A percentile compares a stretch with the other conserved stretches of the same genome.
Conservation (phyloP, 2,888 invertebrate species). For the Scaptomyza reducta region DNA sequence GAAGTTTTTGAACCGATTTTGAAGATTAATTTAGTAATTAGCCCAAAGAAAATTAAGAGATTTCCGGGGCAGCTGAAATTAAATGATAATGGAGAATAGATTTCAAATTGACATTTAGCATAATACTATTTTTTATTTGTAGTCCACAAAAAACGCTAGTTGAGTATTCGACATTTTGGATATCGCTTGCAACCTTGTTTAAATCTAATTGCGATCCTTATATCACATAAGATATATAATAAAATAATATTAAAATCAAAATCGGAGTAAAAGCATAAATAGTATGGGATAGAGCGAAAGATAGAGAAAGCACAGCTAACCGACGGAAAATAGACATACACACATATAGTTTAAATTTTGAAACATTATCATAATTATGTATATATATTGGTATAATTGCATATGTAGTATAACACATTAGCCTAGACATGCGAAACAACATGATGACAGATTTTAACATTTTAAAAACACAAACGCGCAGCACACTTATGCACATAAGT, state of each 20-base stretch:
- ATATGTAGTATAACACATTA: constrained; percentile 27
- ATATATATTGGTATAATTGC: constrained; percentile 36
- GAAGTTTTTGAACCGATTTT: too few relatives aligned
- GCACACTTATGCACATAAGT: constrained; percentile 14
- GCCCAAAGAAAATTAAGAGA: too few relatives aligned
- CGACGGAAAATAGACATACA: constrained; percentile 22
- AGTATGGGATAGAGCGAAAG: not conserved
- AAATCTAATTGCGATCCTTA: constrained; percentile 15
- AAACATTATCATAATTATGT: constrained; percentile 13
- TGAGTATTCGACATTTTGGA: constrained; percentile 45
- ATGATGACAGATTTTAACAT: constrained; percentile 1
- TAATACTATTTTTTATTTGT: constrained; percentile 38
- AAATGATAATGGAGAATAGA: constrained; percentile 7
- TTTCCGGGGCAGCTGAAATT: not conserved
- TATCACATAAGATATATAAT: constrained; percentile 3
- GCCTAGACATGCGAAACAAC: constrained; percentile 22
- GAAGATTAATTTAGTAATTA: too few relatives aligned
- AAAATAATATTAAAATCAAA: not conserved
- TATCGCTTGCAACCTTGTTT: constrained; percentile 9
- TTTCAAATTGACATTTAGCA: constrained; percentile 30
- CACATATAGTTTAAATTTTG: constrained; percentile 26
- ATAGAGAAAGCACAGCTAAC: constrained; percentile 4
- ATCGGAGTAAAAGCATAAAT: not conserved
- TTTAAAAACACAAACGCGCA: constrained; percentile 4
- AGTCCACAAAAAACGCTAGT: constrained; percentile 10